These are phyloP conservation scores for Phyllotreta cruciferae DNA, from an alignment of 2,888 invertebrate species.

Conservation along the genomic window DNA sequence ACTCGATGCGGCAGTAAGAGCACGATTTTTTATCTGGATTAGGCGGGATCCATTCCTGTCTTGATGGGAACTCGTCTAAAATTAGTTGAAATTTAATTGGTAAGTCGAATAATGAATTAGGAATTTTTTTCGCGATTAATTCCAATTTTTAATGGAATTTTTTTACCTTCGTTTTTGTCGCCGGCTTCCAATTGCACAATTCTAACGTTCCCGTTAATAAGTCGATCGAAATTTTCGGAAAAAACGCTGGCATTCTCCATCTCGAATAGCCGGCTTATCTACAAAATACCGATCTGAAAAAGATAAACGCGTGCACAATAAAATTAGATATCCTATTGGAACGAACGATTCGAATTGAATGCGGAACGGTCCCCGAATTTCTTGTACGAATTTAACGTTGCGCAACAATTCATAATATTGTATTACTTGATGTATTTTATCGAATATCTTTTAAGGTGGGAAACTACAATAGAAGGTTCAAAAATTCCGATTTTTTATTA, in stretches of 20 bases:
- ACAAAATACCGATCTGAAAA: slow-evolving; percentile 8
- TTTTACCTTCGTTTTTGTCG: slow-evolving; percentile 36
- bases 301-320: neutral
- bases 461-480: no score
- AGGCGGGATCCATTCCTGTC: slow-evolving; percentile 32
- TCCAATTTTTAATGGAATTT: neutral
- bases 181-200: slow-evolving; percentile 47
- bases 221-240: slow-evolving; percentile 48
- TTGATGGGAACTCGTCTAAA: slow-evolving; percentile 26
- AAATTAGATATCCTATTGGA: no score
- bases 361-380: no score
- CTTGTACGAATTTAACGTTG: neutral
- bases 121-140: neutral
- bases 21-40: slow-evolving; percentile 57
- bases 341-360: no score
- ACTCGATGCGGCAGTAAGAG: slow-evolving; percentile 64
- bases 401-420: slow-evolving; percentile 4
- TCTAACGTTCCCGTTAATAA: slow-evolving; percentile 47
- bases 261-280: neutral
- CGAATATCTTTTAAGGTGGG: no score
- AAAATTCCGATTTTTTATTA: no score
- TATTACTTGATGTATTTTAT: neutral
- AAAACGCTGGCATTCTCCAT: slow-evolving; percentile 52
- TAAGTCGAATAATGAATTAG: neutral
- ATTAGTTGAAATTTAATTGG: slow-evolving; percentile 12